Base-by-base conservation (phyloP, 2,113 vertebrate genomes). In the Notiomystis cincta region DNA sequence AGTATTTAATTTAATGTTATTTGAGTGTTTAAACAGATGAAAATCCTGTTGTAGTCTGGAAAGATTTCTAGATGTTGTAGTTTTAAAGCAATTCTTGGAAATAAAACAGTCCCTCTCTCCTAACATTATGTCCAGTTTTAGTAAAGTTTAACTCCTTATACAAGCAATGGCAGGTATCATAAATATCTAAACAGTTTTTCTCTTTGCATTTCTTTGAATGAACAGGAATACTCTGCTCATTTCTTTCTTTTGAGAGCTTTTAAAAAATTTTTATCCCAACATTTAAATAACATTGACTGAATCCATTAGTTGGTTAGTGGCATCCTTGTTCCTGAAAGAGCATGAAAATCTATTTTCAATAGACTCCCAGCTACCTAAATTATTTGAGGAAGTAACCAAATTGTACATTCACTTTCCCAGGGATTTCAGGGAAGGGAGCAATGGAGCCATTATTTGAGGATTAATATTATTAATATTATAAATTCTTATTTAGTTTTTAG, bases 81-180 rank as follows among this genome's bases (percentile, higher is more conserved):
- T 80, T 84, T 56, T 57, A 77, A 70, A 91, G 37, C 24, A 87
- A 28, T 73, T 84, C 9, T 53, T 87, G 35, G 37, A 82, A 95
- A 79, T 62, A 54, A 66, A 61, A 45, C 38, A 9, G 20, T 58
- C 65, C 28, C 15, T 58, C 21, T 82, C n/a, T 61, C 37, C 9
- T 65, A 35, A 17, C 4, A 5, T 44, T 24, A 37, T 56, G 19
- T 47, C 27, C 19, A 35, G 21, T 61, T 92, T 62, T 33, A 66
- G 13, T 70, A 2, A 81, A 78, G 51, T 82, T 89, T 30, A 76
- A 1, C 24, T 84, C 25, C 31, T 89, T 21, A 33, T 27, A 45
- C 19, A 37, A 51, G 28, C 30, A 48, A 61, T 61, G 13, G 17
- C 18, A 48, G 37, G 11, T 30, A 21, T 57, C 20, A n/a, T 35